These are phyloP conservation scores for Bombus sylvicola DNA, from an alignment of 1,140 invertebrate species.

Conservation along the genomic window DNA sequence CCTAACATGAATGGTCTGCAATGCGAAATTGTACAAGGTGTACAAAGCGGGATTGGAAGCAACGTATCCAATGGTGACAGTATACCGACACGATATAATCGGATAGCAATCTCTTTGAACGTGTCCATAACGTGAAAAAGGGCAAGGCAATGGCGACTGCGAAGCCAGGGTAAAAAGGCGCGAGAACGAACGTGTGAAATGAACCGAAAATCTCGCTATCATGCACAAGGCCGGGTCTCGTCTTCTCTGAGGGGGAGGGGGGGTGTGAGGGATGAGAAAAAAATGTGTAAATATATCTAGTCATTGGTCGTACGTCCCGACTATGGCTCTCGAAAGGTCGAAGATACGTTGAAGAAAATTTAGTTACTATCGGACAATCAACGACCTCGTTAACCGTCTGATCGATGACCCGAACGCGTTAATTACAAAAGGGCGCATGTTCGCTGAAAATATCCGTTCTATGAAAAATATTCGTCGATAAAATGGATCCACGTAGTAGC, in stretches of 20 bases:
- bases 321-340: conserved; percentile 5
- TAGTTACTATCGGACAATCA: conserved; percentile 66
- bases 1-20: neutral
- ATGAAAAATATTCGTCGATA: conserved; percentile 54
- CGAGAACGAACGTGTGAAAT: conserved; percentile 47
- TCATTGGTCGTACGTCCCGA: neutral
- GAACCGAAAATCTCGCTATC: conserved; percentile 55
- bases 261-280: neutral
- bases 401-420: conserved; percentile 54
- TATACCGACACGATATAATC: neutral
- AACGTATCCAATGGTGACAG: neutral
- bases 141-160: conserved; percentile 47
- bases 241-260: conserved; percentile 53
- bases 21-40: neutral
- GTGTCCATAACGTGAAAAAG: neutral
- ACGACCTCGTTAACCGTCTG: conserved; percentile 63
- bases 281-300: neutral
- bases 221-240: conserved; percentile 65
- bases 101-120: conserved; percentile 35
- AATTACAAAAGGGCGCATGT: conserved; percentile 55
- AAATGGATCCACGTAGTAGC: neutral
- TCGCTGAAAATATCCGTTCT: neutral
- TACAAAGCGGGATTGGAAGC: conserved; percentile 4
- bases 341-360: conserved; percentile 17
- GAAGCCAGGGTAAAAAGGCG: conserved; percentile 19